Evolutionary conservation across 1,140 invertebrate species (phyloP).

Genomic region (Planococcus citri): DNA sequence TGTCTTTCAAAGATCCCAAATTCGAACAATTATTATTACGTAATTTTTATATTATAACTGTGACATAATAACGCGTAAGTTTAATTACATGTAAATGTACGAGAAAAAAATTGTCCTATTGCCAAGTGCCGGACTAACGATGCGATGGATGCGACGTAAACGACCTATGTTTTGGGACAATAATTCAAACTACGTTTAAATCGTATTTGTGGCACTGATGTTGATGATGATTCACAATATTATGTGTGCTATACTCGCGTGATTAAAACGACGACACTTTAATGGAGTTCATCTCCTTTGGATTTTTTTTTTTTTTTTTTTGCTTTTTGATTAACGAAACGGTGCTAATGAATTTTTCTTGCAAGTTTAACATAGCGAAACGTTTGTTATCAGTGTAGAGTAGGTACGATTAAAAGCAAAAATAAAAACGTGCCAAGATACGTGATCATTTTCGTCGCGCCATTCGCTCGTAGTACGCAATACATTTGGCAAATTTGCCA

Average conservation of each 20-base stretch:
- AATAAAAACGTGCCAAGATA: background rate
- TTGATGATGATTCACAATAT: background rate
- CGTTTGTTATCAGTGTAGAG: background rate
- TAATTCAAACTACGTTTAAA: background rate
- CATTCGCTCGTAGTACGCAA: background rate
- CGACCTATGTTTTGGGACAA: background rate
- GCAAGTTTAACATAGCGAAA: background rate
- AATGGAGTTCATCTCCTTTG: background rate
- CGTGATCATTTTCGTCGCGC: background rate
- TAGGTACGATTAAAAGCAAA: background rate
- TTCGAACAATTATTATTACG: background rate
- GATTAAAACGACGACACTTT: background rate
- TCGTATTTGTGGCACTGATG: too few species aligned
- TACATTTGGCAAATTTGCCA: constrained; percentile 3
- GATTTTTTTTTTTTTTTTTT: too few species aligned
- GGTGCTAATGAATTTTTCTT: background rate
- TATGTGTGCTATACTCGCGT: background rate
- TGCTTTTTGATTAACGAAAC: background rate
- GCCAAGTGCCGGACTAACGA: background rate
- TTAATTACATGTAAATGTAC: background rate
- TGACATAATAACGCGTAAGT: background rate
- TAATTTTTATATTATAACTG: background rate
- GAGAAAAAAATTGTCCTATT: background rate
- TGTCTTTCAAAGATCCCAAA: too few species aligned
- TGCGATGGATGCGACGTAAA: too few species aligned